Evolutionary conservation across 2,113 vertebrate genomes (phyloP).

Genomic region (Pollimyrus isidori): DNA sequence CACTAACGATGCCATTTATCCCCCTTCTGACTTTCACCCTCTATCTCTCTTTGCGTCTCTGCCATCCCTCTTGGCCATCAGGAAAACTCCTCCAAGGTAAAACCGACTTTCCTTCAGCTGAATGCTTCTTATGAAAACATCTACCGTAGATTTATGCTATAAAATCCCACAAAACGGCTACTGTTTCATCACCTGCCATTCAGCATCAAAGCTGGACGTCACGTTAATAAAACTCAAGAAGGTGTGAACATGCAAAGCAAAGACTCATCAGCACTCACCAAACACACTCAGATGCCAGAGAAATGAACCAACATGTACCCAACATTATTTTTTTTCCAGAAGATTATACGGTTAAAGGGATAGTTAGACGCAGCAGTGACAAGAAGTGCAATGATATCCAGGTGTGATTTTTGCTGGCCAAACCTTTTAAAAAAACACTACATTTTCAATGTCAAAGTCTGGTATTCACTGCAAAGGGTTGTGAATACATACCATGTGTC

Average conservation of each 20-base stretch:
- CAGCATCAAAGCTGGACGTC: neutral
- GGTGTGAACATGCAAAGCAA: neutral
- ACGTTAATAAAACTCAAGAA: neutral
- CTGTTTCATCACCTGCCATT: neutral
- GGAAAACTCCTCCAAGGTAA: conserved; percentile 2
- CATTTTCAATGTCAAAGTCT: neutral
- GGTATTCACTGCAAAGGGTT: neutral
- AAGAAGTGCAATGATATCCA: neutral
- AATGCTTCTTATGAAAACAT: neutral
- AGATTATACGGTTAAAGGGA: neutral
- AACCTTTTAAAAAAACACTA: neutral
- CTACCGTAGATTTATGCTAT: neutral
- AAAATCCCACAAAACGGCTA: neutral
- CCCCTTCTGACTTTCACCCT: neutral
- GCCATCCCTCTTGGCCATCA: neutral
- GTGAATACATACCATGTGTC: neutral
- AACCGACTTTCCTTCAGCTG: neutral
- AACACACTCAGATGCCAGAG: neutral
- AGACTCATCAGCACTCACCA: neutral
- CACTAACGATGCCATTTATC: neutral
- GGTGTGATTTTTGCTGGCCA: neutral
- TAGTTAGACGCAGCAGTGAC: neutral
- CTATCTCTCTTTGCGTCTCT: neutral
- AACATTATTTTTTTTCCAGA: neutral
- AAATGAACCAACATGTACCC: neutral